A percentile compares a stretch with the other conserved stretches of the same genome.
These are phyloP conservation scores for Anniella stebbinsi DNA, from an alignment of 2,797 vertebrate genomes.

Conservation along the genomic window DNA sequence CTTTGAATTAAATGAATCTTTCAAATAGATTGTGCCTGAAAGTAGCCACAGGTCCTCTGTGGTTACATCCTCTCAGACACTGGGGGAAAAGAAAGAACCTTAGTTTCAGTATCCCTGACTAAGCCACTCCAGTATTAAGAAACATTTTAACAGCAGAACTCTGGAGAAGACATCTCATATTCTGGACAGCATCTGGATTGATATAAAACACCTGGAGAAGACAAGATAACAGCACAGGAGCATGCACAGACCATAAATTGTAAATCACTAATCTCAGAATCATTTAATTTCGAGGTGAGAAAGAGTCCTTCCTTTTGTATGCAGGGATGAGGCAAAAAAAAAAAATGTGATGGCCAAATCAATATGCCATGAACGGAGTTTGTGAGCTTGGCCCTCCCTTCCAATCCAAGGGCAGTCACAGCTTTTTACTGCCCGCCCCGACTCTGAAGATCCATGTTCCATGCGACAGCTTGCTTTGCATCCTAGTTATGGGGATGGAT, in stretches of 20 bases:
- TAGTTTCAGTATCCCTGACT: background rate
- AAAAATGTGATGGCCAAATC: slow-evolving; percentile 39
- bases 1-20: too few relatives aligned
- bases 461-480: background rate
- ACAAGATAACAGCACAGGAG: slow-evolving; percentile 47
- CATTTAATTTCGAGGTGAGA: slow-evolving; percentile 28
- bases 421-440: slow-evolving; percentile 27
- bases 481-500: too few relatives aligned
- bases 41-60: too few relatives aligned
- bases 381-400: slow-evolving; percentile 46
- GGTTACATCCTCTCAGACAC: too few relatives aligned
- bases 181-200: slow-evolving; percentile 55
- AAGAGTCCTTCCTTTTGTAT: slow-evolving; percentile 19
- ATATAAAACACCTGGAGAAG: slow-evolving; percentile 44
- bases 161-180: slow-evolving; percentile 27
- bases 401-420: background rate
- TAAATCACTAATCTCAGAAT: slow-evolving; percentile 46
- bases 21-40: too few relatives aligned
- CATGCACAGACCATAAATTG: slow-evolving; percentile 35
- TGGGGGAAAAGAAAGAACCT: too few relatives aligned
- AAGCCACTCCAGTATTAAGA: background rate
- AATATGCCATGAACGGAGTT: slow-evolving; percentile 42
- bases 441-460: background rate
- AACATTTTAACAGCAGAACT: background rate
- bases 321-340: slow-evolving; percentile 47